Evolutionary conservation across 2,113 vertebrate genomes (phyloP), one percentile per base, ranked within the genome.

Genomic region (Triplophysa rosa): DNA sequence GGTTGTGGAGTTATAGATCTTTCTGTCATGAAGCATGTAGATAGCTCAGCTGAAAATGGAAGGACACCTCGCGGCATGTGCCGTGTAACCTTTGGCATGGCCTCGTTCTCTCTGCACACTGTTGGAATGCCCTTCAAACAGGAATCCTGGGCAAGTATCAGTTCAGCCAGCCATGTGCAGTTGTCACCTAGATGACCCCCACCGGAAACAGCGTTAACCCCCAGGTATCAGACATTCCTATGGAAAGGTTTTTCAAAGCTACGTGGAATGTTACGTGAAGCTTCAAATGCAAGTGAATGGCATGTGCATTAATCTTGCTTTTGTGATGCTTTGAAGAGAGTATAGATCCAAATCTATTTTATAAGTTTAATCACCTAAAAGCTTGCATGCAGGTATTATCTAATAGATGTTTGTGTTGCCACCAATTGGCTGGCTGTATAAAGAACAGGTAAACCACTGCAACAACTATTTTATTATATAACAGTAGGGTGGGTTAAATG

Each of bases 41-140:
- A 75, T 63, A 75, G 26, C 72, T 75, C 37, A 49, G 72, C 59
- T 63, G 72, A 63, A 75, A 74, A 74, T 61, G 71, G 21, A 74
- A 75, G 72, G 58, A 75, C 59, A 75, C 72, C 72, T 75, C 72
- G 58, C 72, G 72, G 72, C 72, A 75, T 49, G 58, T 63, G 72
- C 59, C 59, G 62, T 75, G 72, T 75, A 58, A 75, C 72, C 72
- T 63, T 47, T 63, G 59, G 59, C 23, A 63, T 29, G 24, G 63
- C 59, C 72, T 75, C 72, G 12, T 75, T 75, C 59, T 40, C 72
- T n/a, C 72, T 75, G 54, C 0, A n/a, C 54, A 59, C n/a, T 42
- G 40, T 29, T 29, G 59, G 23, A 49, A 75, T 8, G 59, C 72
- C 72, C 72, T 63, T 75, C 59, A 75, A 40, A 71, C 0, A 6